These are phyloP conservation scores for Typhlichthys eigenmanni DNA, from an alignment of 2,797 vertebrate genomes.

Conservation along the genomic window DNA sequence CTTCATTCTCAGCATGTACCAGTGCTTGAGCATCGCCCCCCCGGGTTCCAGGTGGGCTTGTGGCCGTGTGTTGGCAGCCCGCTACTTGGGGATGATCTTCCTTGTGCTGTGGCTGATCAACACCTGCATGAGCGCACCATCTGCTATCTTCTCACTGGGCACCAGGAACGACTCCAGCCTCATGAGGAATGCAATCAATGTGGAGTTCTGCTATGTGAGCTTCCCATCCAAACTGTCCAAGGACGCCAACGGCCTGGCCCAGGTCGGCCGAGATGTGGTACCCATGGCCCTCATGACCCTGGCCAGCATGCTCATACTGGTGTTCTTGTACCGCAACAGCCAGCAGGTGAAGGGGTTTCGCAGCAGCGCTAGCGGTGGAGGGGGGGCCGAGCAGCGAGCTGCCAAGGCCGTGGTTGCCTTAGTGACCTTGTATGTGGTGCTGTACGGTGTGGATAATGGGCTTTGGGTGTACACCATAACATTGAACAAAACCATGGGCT, in stretches of 20 bases:
- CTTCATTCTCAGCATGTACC: slow-evolving; percentile 74
- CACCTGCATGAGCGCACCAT: slow-evolving; percentile 54
- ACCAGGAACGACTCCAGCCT: slow-evolving; percentile 43
- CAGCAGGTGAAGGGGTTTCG: slow-evolving; percentile 64
- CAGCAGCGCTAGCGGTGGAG: neutral
- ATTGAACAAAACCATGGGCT: slow-evolving; percentile 63
- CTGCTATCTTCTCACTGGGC: slow-evolving; percentile 60
- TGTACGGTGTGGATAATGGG: slow-evolving; percentile 77
- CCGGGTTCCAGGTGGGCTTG: slow-evolving; percentile 70
- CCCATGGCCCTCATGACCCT: slow-evolving; percentile 77
- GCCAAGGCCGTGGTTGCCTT: slow-evolving; percentile 72
- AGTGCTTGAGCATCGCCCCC: slow-evolving; percentile 73
- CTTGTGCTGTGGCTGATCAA: slow-evolving; percentile 73
- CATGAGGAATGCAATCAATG: slow-evolving; percentile 58
- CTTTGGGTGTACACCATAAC: slow-evolving; percentile 80
- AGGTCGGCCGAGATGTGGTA: slow-evolving; percentile 74
- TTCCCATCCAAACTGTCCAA: slow-evolving; percentile 67
- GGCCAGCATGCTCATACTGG: slow-evolving; percentile 71
- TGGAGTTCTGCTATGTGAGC: slow-evolving; percentile 70
- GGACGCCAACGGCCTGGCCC: slow-evolving; percentile 62
- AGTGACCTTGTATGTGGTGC: slow-evolving; percentile 71
- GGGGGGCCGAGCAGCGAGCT: slow-evolving; percentile 65
- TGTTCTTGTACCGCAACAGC: slow-evolving; percentile 75
- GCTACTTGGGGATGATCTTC: slow-evolving; percentile 62
- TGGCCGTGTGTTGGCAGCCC: slow-evolving; percentile 32